Conservation (phyloP, 1,140 invertebrate species). For the Aphelenchoides besseyi region DNA sequence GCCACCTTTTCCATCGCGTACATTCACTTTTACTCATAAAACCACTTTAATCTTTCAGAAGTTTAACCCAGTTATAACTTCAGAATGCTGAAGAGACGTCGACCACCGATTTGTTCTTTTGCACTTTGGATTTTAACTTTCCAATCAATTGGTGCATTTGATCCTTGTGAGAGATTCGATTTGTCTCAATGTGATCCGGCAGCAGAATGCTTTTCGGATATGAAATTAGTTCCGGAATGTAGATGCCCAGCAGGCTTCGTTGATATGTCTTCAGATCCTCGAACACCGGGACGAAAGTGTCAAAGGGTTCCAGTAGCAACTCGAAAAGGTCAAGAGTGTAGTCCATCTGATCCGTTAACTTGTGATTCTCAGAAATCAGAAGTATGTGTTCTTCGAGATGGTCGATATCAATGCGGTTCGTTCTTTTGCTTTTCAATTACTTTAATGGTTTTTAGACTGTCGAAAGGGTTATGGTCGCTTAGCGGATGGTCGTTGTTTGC, state of each 20-base stretch:
- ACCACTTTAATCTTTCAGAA: too few relatives aligned
- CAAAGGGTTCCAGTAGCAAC: neutral
- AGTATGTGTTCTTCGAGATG: constrained; percentile 11
- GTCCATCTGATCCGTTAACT: neutral
- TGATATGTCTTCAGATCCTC: constrained; percentile 5
- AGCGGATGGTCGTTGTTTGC: constrained; percentile 61
- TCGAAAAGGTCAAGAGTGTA: neutral
- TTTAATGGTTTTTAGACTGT: constrained; percentile 30
- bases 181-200: constrained; percentile 3
- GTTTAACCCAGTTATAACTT: too few relatives aligned
- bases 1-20: too few relatives aligned
- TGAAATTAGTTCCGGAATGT: neutral
- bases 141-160: neutral
- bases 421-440: neutral
- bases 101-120: neutral
- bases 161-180: constrained; percentile 19
- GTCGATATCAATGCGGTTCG: constrained; percentile 8
- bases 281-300: neutral
- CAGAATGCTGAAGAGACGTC: too few relatives aligned
- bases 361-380: constrained; percentile 13
- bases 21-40: too few relatives aligned
- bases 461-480: constrained; percentile 55
- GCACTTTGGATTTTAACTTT: neutral
- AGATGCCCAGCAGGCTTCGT: neutral
- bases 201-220: constrained; percentile 7